Conservation (phyloP, 2,888 invertebrate genomes). For the Dusona sp. region DNA sequence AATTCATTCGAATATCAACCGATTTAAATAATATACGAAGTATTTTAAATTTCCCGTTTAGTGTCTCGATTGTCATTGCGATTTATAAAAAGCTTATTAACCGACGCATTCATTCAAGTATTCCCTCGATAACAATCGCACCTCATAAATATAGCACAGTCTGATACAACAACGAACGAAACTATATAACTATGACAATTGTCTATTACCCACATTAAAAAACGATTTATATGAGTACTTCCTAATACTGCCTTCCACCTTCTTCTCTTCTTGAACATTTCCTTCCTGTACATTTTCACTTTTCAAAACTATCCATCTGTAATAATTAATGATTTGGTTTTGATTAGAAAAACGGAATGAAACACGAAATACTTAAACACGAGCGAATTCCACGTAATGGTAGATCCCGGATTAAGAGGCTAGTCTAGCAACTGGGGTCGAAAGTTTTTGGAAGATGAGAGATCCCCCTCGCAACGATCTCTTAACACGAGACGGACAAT, state of each 20-base stretch:
- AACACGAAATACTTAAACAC: background rate
- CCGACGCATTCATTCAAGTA: background rate
- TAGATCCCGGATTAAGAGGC: conserved; percentile 29
- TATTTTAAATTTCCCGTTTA: too few relatives aligned
- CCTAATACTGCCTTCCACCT: too few relatives aligned
- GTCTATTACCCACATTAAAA: background rate
- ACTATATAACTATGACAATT: background rate
- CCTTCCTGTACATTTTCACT: background rate
- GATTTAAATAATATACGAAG: too few relatives aligned
- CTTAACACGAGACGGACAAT: conserved; percentile 35
- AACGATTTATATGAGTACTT: background rate
- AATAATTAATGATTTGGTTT: background rate
- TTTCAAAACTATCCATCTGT: background rate
- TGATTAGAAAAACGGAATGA: background rate
- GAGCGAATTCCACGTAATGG: conserved; percentile 4
- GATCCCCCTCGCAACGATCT: conserved; percentile 29
- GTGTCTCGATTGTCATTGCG: too few relatives aligned
- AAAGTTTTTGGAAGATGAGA: conserved; percentile 15
- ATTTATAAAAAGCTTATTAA: too few relatives aligned
- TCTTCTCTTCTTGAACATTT: too few relatives aligned
- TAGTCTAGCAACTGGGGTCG: conserved; percentile 2
- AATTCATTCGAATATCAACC: too few relatives aligned
- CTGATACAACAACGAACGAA: background rate
- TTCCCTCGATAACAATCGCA: background rate
- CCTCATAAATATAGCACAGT: too few relatives aligned